These are phyloP conservation scores for Chironomus tepperi DNA, from an alignment of 1,140 invertebrate genomes.

Conservation along the genomic window DNA sequence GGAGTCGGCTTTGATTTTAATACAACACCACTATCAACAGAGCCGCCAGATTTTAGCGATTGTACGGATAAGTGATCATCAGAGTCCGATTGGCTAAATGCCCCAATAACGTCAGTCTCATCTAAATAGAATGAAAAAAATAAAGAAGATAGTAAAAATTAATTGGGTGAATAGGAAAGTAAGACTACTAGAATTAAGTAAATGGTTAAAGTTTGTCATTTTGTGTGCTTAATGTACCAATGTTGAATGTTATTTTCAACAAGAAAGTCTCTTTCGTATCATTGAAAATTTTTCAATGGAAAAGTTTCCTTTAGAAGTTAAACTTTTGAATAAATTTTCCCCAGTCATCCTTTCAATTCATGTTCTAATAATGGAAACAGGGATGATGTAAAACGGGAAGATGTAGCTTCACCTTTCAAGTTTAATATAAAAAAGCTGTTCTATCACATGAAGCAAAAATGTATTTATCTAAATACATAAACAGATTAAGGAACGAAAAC, in stretches of 20 bases:
- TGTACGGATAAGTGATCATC: constrained; percentile 17
- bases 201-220: not conserved
- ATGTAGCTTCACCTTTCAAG: too few relatives aligned
- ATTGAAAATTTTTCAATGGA: not conserved
- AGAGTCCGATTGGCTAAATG: not conserved
- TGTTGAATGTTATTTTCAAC: constrained; percentile 12
- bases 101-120: constrained; percentile 20
- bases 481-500: too few relatives aligned
- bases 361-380: too few relatives aligned
- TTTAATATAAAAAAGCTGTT: too few relatives aligned
- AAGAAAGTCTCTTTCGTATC: not conserved
- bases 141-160: not conserved
- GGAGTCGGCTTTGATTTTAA: not conserved
- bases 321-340: too few relatives aligned
- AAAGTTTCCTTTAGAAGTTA: too few relatives aligned
- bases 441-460: too few relatives aligned
- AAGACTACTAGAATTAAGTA: not conserved
- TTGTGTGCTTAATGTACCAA: constrained; percentile 14
- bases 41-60: constrained; percentile 9
- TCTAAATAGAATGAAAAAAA: not conserved
- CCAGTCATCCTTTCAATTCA: too few relatives aligned
- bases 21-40: constrained; percentile 16
- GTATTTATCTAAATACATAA: too few relatives aligned
- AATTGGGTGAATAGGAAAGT: not conserved
- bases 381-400: too few relatives aligned